Conservation (phyloP, 2,888 invertebrate species). For the Chrysopilus asiliformis region DNA sequence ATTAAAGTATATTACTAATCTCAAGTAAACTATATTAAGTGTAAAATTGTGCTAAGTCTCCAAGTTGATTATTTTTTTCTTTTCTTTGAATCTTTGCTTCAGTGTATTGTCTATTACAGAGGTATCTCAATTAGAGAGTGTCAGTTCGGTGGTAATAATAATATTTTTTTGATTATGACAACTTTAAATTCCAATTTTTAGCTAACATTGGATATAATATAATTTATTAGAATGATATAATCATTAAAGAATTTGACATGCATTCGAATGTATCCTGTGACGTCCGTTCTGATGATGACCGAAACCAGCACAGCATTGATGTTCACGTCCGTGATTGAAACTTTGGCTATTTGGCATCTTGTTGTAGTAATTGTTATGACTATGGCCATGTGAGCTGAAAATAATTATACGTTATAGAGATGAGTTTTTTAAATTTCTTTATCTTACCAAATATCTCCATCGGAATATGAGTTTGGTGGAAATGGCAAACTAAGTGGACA, state of each 20-base stretch:
- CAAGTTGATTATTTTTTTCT: too few relatives aligned
- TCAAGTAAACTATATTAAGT: too few relatives aligned
- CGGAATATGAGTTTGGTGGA: constrained; percentile 31
- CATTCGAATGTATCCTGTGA: constrained; percentile 31
- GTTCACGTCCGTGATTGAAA: constrained; percentile 28
- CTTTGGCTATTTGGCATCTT: constrained; percentile 33
- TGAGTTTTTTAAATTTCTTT: not conserved
- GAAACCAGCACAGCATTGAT: constrained; percentile 33
- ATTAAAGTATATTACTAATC: too few relatives aligned
- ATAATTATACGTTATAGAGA: not conserved
- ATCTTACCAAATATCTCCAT: constrained; percentile 24
- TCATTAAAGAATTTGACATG: constrained; percentile 28
- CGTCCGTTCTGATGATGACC: constrained; percentile 24
- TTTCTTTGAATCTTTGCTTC: too few relatives aligned
- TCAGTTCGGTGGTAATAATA: too few relatives aligned
- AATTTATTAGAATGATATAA: too few relatives aligned
- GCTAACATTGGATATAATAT: too few relatives aligned
- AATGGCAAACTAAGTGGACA: constrained; percentile 24
- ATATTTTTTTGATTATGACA: too few relatives aligned
- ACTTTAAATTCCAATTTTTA: too few relatives aligned
- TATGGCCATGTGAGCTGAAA: constrained; percentile 3
- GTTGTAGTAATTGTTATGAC: constrained; percentile 13
- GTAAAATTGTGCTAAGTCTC: too few relatives aligned
- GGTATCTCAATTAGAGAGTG: too few relatives aligned
- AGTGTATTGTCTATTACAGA: too few relatives aligned